Evolutionary conservation across 2,113 vertebrate species (phyloP), one percentile per base, ranked within the genome.

Genomic region (Patagioenas fasciata): DNA sequence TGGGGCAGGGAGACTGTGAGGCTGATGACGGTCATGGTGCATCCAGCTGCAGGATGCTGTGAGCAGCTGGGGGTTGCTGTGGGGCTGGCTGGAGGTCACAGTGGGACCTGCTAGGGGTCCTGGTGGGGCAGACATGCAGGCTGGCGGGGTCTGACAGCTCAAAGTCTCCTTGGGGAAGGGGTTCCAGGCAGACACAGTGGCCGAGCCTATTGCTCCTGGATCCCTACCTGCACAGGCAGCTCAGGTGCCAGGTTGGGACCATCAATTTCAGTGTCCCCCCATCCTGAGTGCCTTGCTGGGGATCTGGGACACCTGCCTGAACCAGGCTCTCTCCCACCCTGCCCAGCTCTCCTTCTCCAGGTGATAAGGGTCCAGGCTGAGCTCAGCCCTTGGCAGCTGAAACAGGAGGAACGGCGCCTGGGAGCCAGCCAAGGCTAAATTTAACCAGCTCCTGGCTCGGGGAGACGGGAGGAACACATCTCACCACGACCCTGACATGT

Each of bases 401-500:
- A 50, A 23, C 48, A 50, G 48, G 48, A 50, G 18, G 21, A 50
- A 13, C 23, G 48, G 48, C 48, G 48, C 48, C 48, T 50, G 48
- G 93, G 91, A 94, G 51, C 29, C 4, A 0, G 90, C 93, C 95
- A 96, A 88, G 58, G 90, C 73, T 94, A 97, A 96, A 95, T 96
- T 95, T 96, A 96, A 90, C 85, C 88, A 78, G 67, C 18, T 72
- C 48, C 73, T 86, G 80, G 65, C 80, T 75, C 80, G 77, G 51
- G 73, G 53, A 87, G 73, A 53, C 6, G 3, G 77, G 57, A 75
- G 73, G 26, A 48, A 74, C 5, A 5, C 4, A 26, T 89, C 65
- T 93, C 1, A 0, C 86, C 47, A 62, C 1, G 0, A 69, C 81
- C 66, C 79, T 93, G 95, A 85, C 48, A 4, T 36, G 54, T 61